These are phyloP conservation scores for Cyanoliseus patagonus DNA, from an alignment of 2,113 vertebrate genomes.

Conservation along the genomic window DNA sequence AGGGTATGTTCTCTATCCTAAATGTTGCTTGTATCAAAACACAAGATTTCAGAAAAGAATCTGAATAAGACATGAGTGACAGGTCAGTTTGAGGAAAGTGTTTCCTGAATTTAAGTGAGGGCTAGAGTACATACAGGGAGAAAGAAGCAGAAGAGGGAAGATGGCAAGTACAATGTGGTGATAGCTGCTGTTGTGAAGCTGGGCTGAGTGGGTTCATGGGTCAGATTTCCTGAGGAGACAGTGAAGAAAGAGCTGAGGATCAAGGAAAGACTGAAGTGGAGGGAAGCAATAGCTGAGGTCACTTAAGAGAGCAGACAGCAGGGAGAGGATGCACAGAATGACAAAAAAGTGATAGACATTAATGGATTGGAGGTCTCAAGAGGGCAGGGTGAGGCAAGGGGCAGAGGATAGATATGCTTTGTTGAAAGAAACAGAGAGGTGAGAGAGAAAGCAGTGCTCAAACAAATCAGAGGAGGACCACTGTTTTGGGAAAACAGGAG, in stretches of 20 bases:
- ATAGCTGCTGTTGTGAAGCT: not conserved
- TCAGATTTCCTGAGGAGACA: not conserved
- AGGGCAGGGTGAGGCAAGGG: slow-evolving; percentile 57
- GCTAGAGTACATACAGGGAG: not conserved
- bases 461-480: not conserved
- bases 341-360: slow-evolving; percentile 57
- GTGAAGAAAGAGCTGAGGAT: slow-evolving; percentile 15
- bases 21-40: not conserved
- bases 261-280: slow-evolving; percentile 36
- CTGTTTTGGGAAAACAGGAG: slow-evolving; percentile 41
- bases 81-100: not conserved
- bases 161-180: not conserved
- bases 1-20: rapidly evolving
- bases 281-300: slow-evolving; percentile 27
- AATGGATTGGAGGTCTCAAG: slow-evolving; percentile 50
- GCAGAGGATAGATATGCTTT: slow-evolving; percentile 37
- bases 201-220: not conserved
- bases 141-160: not conserved
- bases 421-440: slow-evolving; percentile 45
- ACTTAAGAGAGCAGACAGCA: slow-evolving; percentile 6
- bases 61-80: not conserved
- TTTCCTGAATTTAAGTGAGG: not conserved
- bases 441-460: not conserved
- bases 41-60: not conserved
- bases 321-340: slow-evolving; percentile 27